Base-by-base conservation (phyloP, 2,797 vertebrate genomes). In the Pogoniulus pusillus region DNA sequence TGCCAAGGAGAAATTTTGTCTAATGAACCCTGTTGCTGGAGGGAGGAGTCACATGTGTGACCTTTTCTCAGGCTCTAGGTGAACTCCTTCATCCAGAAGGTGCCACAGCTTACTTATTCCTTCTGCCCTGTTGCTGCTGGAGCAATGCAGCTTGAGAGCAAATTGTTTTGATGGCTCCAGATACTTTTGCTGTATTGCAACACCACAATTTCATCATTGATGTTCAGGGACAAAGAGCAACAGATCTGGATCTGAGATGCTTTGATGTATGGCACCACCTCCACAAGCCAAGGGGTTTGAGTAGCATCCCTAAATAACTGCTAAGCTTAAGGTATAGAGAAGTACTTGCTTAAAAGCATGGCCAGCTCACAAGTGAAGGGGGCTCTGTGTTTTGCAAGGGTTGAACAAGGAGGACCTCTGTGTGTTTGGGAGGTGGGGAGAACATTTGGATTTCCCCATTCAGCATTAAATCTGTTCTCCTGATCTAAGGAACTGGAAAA, bases 1-100 rank as follows among this genome's bases (percentile, higher is more conserved):
- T 96, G 95, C 93, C 94, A 95, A 94, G 85, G 78, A 92, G 75
- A 93, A 87, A 84, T 92, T 92, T 73, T 86, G 85, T 92, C 64
- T 91, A 93, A 93, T 94, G 83, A 94, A 92, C 85, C 87, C 88
- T 92, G 86, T 92, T 92, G 92, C 93, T 93, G 75, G 80, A 96
- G 89, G 87, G 89, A 90, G 81, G 58, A 91, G 68, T 86, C 83
- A 94, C 72, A 47, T 82, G 89, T 77, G 45, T 69, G 85, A 88
- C 89, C 75, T 87, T 92, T 90, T 74, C 83, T 86, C 83, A 92
- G 83, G 39, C 92, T 59, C 89, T 89, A 74, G 86, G 29, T 92
- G 93, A 95, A 84, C 85, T 92, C 82, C 81, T 92, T 76, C 7
- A 1, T 82, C 93, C 93, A 94, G 87, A 95, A 93, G 87, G 92